Evolutionary conservation across 2,113 vertebrate species (phyloP), one percentile per base, ranked within the genome.

Genomic region (Lathamus discolor): DNA sequence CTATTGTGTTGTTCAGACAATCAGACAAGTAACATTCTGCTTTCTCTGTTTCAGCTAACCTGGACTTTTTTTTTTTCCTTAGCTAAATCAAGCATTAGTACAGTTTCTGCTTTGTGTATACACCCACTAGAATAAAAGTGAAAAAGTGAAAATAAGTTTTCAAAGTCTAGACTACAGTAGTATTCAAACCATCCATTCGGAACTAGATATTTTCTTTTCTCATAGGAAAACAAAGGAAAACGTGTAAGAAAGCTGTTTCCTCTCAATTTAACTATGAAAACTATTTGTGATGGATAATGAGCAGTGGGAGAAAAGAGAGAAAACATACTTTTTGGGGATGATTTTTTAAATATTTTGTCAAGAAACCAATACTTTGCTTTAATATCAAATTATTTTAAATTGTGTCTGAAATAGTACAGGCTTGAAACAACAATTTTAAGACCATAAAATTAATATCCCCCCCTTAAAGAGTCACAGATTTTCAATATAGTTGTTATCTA

Each of bases 1-100:
- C 74, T 64, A 66, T 95, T 91, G 90, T 96, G 83, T 62, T 92
- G 20, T 20, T 93, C 92, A 88, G 29, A 88, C 85, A 86, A 51
- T 46, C 54, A 7, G 0, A 77, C 1, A 1, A 81, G 62, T 33
- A 66, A 82, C 35, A 51, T 82, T 95, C 57, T 66, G 13, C 57
- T 88, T 86, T 69, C 39, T 28, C 41, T 69, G 43, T 77, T 62
- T 61, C 76, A 81, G 28, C 15, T 84, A 91, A 86, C 48, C 73
- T 72, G 85, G 33, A 70, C 64, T 79, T 67, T 68, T 79, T 88
- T 19, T 54, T 49, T 74, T 29, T 20, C 41, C 77, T 89, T 81
- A 35, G 24, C 39, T 90, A 89, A 91, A 84, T 92, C 69, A 89
- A 91, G 31, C 22, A 19, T 51, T 82, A 70, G n/a, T 54, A 59